Evolutionary conservation across 2,797 vertebrate genomes (phyloP).

Genomic region (Novumbra hubbsi): DNA sequence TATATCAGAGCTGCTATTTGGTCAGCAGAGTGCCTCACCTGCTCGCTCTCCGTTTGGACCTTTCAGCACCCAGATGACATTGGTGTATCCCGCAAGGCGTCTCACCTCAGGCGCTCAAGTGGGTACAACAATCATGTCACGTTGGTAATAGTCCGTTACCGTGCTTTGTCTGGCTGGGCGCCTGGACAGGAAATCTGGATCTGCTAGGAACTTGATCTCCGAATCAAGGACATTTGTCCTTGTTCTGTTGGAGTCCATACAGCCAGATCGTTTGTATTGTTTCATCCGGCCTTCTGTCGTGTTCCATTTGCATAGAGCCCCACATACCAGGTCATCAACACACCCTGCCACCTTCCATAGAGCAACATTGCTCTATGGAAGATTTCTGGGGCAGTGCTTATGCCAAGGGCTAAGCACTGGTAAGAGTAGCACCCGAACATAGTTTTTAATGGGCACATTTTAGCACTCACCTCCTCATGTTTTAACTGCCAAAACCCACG

Average conservation of each 20-base stretch:
- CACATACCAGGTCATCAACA: too few species aligned
- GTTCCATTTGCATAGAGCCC: constrained; percentile 6
- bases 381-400: constrained; percentile 6
- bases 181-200: background rate
- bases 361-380: background rate
- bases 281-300: constrained; percentile 14
- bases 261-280: constrained; percentile 2
- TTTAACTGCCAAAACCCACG: constrained; percentile 25
- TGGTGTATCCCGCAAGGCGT: constrained; percentile 21
- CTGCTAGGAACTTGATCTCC: constrained; percentile 6
- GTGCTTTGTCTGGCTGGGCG: constrained; percentile 1
- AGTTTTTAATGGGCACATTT: constrained; percentile 28
- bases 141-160: too few species aligned
- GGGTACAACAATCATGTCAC: too few species aligned
- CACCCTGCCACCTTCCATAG: background rate
- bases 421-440: constrained; percentile 3
- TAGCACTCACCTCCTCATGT: constrained; percentile 17
- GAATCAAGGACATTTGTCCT: constrained; percentile 9
- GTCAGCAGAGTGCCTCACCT: constrained; percentile 26
- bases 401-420: background rate
- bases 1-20: constrained; percentile 25
- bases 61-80: constrained; percentile 29
- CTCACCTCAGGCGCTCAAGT: too few species aligned
- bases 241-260: constrained; percentile 20
- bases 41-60: constrained; percentile 28